Evolutionary conservation across 2,113 vertebrate genomes (phyloP).

Genomic region (Datnioides undecimradiatus): DNA sequence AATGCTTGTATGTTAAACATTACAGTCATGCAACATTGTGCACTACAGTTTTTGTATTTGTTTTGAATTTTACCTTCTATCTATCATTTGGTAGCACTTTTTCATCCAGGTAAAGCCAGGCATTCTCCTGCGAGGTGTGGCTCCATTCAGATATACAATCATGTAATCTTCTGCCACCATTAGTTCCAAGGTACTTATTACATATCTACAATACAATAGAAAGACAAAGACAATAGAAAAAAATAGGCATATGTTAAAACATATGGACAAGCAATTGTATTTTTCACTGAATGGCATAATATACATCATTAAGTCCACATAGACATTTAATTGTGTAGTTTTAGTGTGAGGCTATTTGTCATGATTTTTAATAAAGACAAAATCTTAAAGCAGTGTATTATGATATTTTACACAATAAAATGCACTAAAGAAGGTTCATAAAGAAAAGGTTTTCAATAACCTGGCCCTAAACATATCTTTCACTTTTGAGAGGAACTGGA

Average conservation of each 20-base stretch:
- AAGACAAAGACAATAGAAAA: neutral
- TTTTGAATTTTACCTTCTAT: slow-evolving; percentile 86
- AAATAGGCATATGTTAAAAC: neutral
- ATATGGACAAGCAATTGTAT: neutral
- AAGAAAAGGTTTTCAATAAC: neutral
- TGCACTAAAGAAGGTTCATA: neutral
- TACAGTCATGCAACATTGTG: neutral
- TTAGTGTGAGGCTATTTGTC: neutral
- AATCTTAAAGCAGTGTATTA: neutral
- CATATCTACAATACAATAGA: slow-evolving; percentile 89
- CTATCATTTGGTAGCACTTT: slow-evolving; percentile 98
- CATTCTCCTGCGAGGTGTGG: slow-evolving; percentile 95
- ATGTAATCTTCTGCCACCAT: slow-evolving; percentile 99
- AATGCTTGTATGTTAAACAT: neutral
- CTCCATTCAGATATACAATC: slow-evolving; percentile 98
- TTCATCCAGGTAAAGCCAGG: slow-evolving; percentile 97
- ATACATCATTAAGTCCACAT: neutral
- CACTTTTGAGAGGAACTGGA: neutral
- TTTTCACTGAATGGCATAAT: neutral
- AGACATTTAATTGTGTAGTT: too few species aligned
- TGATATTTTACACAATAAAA: neutral
- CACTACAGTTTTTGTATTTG: neutral
- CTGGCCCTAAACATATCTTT: neutral
- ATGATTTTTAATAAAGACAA: too few species aligned
- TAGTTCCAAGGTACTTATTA: slow-evolving; percentile 96